Conservation (phyloP, 2,797 vertebrate species). For the Pachyuromys duprasi region DNA sequence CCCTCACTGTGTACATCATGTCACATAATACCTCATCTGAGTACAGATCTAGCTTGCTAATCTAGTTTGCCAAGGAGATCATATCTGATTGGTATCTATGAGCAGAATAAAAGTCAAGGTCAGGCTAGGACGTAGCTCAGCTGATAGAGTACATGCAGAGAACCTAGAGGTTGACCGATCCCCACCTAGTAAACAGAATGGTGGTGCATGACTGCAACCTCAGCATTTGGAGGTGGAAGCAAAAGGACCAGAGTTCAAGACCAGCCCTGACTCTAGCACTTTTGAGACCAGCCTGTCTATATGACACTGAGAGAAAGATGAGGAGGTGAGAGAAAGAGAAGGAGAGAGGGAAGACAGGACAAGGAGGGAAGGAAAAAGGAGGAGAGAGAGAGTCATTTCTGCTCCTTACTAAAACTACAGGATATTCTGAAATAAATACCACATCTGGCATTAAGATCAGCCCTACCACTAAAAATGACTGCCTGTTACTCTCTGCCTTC, state of each 20-base stretch:
- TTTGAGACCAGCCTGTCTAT: not conserved
- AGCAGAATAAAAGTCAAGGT: not conserved
- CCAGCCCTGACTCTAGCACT: not conserved
- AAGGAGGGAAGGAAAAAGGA: not conserved
- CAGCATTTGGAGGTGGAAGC: not conserved
- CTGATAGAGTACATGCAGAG: not conserved
- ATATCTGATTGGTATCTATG: not conserved
- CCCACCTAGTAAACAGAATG: not conserved
- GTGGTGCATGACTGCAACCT: not conserved
- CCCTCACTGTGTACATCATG: fast-evolving
- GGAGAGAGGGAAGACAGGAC: not conserved
- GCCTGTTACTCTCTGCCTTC: not conserved
- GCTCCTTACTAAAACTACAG: not conserved
- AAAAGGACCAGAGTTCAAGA: not conserved
- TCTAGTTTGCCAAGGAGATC: not conserved
- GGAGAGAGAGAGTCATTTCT: not conserved
- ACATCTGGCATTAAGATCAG: not conserved
- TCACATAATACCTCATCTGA: not conserved
- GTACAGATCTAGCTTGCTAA: not conserved
- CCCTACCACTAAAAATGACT: not conserved
- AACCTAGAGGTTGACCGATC: not conserved
- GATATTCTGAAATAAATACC: not conserved
- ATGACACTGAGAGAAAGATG: not conserved
- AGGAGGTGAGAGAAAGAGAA: not conserved
- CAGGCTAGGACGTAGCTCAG: not conserved